These are phyloP conservation scores for Cricetomys ansorgei DNA, from an alignment of 2,113 vertebrate species.

Conservation along the genomic window DNA sequence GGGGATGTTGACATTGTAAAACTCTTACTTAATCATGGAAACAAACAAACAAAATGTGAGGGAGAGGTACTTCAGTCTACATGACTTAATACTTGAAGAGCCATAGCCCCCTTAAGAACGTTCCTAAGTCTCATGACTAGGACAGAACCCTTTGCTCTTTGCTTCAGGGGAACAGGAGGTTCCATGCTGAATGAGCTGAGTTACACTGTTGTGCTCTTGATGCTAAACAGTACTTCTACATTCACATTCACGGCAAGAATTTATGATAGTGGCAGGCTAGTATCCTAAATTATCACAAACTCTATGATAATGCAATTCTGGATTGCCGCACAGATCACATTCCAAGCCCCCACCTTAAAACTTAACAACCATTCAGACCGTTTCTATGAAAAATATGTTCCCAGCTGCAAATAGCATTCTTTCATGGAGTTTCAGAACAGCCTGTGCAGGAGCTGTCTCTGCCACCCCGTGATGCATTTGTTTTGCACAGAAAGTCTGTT, in stretches of 20 bases:
- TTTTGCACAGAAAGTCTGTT: constrained; percentile 69
- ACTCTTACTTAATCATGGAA: not conserved
- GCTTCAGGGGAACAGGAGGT: not conserved
- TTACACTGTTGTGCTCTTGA: not conserved
- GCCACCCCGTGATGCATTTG: constrained; percentile 51
- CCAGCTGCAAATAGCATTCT: constrained; percentile 59
- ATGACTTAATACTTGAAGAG: not conserved
- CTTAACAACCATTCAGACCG: constrained; percentile 40
- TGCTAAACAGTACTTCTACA: not conserved
- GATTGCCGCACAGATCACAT: not conserved
- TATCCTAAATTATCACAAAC: not conserved
- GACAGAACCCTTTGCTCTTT: not conserved
- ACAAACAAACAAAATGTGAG: not conserved
- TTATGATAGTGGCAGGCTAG: not conserved
- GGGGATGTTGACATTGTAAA: not conserved
- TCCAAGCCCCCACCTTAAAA: constrained; percentile 38
- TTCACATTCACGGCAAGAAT: not conserved
- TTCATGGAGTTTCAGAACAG: constrained; percentile 55
- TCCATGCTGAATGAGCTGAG: not conserved
- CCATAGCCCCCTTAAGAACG: not conserved
- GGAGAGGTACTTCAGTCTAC: not conserved
- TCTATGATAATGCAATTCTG: not conserved
- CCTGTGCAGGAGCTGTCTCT: constrained; percentile 62
- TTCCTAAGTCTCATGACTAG: too few species aligned
- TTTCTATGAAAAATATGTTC: constrained; percentile 60